phyloP scores from a whole-genome alignment of 2,113 vertebrate genomes.

The Athene cunicularia region DNA sequence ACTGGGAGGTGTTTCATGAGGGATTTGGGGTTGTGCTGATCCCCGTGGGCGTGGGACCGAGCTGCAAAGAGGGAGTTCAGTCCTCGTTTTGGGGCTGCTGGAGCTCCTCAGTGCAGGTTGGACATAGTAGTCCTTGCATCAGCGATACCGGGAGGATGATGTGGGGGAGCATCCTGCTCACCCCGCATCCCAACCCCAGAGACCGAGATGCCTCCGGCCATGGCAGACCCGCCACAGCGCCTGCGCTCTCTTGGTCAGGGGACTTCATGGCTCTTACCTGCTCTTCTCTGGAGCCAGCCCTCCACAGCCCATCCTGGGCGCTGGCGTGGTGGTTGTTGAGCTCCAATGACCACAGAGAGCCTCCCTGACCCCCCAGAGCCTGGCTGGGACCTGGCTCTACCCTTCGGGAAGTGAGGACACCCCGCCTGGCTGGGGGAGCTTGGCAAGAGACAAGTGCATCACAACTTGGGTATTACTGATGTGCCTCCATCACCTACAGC shows the following conservation, averaged over 20 bases:
- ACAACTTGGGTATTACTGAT: accelerated
- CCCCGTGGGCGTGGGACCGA: accelerated
- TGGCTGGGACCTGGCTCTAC: neutral
- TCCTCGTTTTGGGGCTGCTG: neutral
- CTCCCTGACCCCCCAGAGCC: neutral
- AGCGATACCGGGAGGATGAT: accelerated
- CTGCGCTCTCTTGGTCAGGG: neutral
- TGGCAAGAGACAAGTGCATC: accelerated
- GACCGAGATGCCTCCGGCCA: neutral
- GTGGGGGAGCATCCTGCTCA: neutral
- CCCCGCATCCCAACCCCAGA: too few relatives aligned
- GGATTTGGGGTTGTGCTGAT: accelerated
- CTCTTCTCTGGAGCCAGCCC: neutral
- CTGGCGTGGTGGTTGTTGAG: neutral
- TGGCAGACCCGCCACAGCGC: accelerated
- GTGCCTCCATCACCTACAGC: neutral
- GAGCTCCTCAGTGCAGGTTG: neutral
- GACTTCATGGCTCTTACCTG: neutral
- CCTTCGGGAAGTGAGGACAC: neutral
- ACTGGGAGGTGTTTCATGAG: accelerated
- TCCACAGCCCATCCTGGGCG: accelerated
- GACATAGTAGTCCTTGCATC: accelerated
- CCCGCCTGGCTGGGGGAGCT: accelerated
- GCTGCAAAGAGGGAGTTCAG: neutral
- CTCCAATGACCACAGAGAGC: neutral